A percentile compares a stretch with the other conserved stretches of the same genome.
phyloP scores from a whole-genome alignment of 2,113 vertebrate species.

The Paedocypris sp. region DNA sequence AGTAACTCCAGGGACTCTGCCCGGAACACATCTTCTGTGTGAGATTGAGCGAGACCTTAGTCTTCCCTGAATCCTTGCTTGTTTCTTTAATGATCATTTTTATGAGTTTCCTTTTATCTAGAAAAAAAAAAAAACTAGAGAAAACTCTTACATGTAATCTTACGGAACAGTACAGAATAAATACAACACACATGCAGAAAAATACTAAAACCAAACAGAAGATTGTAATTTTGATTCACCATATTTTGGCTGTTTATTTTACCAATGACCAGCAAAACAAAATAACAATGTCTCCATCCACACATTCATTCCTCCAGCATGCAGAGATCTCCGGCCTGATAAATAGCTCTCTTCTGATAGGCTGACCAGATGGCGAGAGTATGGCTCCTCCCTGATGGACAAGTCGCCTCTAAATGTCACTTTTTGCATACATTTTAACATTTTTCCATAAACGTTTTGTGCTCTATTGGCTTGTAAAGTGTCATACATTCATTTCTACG shows the following conservation, averaged over 20 bases:
- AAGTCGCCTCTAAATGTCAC: neutral
- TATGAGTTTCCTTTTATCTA: too few species aligned
- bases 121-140: too few species aligned
- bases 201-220: too few species aligned
- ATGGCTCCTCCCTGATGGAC: neutral
- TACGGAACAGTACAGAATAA: too few species aligned
- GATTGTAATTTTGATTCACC: too few species aligned
- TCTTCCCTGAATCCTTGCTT: too few species aligned
- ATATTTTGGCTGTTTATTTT: constrained; percentile 22
- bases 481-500: constrained; percentile 27
- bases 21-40: too few species aligned
- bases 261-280: constrained; percentile 26
- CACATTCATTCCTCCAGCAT: constrained; percentile 9
- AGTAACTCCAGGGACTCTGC: too few species aligned
- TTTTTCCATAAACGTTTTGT: constrained; percentile 27
- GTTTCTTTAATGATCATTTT: too few species aligned
- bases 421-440: neutral
- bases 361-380: neutral
- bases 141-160: too few species aligned
- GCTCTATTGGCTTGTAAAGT: constrained; percentile 20
- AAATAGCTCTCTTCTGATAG: constrained; percentile 16
- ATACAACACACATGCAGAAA: constrained; percentile 25
- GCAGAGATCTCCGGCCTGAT: neutral
- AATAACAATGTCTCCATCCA: neutral
- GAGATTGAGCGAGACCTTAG: too few species aligned